A percentile compares a stretch with the other conserved stretches of the same genome.
These are phyloP conservation scores for Sula dactylatra DNA, from an alignment of 2,113 vertebrate genomes.

Conservation along the genomic window DNA sequence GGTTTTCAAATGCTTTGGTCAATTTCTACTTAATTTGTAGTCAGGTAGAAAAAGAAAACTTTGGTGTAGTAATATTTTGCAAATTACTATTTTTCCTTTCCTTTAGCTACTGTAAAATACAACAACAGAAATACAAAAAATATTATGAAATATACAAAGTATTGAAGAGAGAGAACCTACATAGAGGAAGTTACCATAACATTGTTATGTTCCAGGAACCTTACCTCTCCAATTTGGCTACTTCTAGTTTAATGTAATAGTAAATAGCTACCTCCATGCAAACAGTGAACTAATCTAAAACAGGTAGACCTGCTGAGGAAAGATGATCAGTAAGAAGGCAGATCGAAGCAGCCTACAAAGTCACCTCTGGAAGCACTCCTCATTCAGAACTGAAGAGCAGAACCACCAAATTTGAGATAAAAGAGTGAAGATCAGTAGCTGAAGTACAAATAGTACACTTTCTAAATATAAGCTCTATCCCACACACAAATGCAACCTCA, in stretches of 20 bases:
- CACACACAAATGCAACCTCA: neutral
- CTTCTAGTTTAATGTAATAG: neutral
- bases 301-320: neutral
- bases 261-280: neutral
- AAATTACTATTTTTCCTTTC: neutral
- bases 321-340: neutral
- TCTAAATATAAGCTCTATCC: slow-evolving; percentile 1
- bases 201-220: neutral
- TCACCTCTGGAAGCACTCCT: neutral
- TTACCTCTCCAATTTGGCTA: neutral
- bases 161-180: neutral
- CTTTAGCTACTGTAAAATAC: neutral
- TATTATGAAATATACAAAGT: neutral
- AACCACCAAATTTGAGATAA: neutral
- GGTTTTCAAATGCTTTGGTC: neutral
- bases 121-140: neutral
- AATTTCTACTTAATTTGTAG: neutral
- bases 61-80: neutral
- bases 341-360: neutral
- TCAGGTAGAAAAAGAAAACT: neutral
- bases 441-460: neutral
- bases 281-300: neutral
- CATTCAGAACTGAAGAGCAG: neutral
- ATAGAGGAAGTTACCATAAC: neutral
- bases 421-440: neutral